phyloP scores from a whole-genome alignment of 92 coral and sea anemone genomes.

The Virgularia gustaviana region DNA sequence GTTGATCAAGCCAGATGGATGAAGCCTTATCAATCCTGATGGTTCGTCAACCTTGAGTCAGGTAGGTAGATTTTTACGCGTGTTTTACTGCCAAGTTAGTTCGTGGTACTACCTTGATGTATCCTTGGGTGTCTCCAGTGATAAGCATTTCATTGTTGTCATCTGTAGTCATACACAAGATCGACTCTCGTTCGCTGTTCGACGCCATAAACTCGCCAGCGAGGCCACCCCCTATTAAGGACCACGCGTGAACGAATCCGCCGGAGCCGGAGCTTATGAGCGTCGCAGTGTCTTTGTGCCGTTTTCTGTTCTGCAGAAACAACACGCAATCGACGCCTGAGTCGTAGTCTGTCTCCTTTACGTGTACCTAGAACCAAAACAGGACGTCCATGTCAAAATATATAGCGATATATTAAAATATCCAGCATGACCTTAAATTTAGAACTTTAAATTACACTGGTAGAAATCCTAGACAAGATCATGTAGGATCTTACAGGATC shows the following conservation, averaged over 20 bases:
- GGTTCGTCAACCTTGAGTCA: no score
- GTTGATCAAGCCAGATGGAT: no score
- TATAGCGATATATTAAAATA: not conserved
- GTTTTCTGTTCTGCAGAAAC: constrained; percentile 73
- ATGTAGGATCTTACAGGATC: no score
- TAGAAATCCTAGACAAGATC: no score
- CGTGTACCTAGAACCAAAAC: constrained; percentile 22
- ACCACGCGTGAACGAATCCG: constrained; percentile 91
- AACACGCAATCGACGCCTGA: constrained; percentile 91
- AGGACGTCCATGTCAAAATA: not conserved
- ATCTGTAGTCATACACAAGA: constrained; percentile 71
- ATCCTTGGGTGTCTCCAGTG: constrained; percentile 86
- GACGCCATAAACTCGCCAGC: constrained; percentile 84
- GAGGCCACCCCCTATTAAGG: constrained; percentile 73
- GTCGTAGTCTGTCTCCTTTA: constrained; percentile 78
- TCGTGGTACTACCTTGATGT: constrained; percentile 63
- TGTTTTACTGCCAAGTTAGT: no score
- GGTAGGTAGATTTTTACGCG: no score
- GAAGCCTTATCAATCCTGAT: no score
- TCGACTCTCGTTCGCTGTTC: constrained; percentile 65
- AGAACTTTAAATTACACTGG: no score
- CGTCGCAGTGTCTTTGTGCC: constrained; percentile 71
- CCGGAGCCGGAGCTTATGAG: constrained; percentile 79
- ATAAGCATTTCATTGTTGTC: constrained; percentile 63
- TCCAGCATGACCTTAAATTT: no score